phyloP scores from a whole-genome alignment of 2,797 vertebrate genomes.

The Cyprinella venusta region DNA sequence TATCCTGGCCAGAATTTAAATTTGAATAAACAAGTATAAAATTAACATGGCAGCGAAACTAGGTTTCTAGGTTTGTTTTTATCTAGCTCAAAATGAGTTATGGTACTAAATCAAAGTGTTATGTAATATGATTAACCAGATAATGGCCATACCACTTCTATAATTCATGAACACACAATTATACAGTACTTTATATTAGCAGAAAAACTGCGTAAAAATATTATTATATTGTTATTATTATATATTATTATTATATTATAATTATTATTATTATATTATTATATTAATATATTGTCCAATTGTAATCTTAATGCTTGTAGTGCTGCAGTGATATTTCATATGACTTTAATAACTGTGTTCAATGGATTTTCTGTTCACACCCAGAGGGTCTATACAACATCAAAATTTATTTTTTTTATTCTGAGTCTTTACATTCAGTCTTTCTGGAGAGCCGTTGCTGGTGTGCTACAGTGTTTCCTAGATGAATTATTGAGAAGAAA shows the following conservation, averaged over 20 bases:
- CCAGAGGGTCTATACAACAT: background rate
- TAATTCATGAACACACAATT: background rate
- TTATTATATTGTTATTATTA: too few relatives aligned
- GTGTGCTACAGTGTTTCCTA: conserved; percentile 15
- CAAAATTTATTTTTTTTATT: conserved; percentile 14
- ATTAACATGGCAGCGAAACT: background rate
- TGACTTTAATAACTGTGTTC: background rate
- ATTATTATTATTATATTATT: too few relatives aligned
- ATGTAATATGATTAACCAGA: conserved; percentile 15
- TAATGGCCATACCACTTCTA: background rate
- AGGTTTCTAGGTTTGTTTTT: background rate
- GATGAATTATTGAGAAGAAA: conserved; percentile 29
- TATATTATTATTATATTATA: too few relatives aligned
- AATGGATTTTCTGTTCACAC: background rate
- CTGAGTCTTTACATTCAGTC: background rate
- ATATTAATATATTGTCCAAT: too few relatives aligned
- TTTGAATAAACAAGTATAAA: background rate
- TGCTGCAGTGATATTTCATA: background rate
- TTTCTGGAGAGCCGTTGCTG: conserved; percentile 24
- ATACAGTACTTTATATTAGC: background rate
- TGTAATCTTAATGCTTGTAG: background rate
- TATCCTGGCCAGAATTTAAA: background rate
- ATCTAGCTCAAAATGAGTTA: background rate
- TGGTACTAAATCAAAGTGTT: conserved; percentile 7
- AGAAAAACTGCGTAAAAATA: background rate